Conservation (phyloP, 2,888 invertebrate genomes). For the Microplitis manilae region DNA sequence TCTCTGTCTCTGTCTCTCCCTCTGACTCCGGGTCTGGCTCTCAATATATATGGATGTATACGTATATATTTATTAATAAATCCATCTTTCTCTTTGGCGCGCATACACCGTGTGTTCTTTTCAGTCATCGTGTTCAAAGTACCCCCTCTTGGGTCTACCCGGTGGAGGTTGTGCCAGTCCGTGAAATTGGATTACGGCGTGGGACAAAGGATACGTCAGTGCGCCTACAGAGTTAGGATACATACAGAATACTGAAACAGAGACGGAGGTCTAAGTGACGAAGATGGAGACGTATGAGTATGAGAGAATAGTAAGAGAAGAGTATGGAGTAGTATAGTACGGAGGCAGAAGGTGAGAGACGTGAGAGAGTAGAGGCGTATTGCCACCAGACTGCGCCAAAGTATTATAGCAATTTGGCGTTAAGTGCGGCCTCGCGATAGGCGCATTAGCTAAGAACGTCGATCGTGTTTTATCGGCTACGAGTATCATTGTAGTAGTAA, state of each 20-base stretch:
- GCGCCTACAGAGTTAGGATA: constrained; percentile 43
- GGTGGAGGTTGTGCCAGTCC: constrained; percentile 36
- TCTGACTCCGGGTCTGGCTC: too few relatives aligned
- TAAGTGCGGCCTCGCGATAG: constrained; percentile 46
- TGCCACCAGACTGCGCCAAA: constrained; percentile 40
- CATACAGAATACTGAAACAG: constrained; percentile 29
- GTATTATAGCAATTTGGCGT: constrained; percentile 51
- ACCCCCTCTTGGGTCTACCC: constrained; percentile 13
- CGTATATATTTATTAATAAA: background rate
- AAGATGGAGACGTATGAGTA: background rate
- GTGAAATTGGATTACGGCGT: constrained; percentile 57
- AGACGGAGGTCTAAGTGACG: constrained; percentile 12
- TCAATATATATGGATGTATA: background rate
- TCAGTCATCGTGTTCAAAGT: constrained; percentile 36
- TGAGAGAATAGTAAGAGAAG: background rate
- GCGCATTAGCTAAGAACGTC: constrained; percentile 45
- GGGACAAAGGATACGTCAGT: constrained; percentile 59
- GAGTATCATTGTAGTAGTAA: too few relatives aligned
- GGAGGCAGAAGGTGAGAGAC: constrained; percentile 28
- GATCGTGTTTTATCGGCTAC: constrained; percentile 44
- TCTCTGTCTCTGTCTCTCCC: background rate
- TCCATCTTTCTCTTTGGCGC: background rate
- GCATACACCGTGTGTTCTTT: background rate
- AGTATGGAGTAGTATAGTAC: constrained; percentile 23
- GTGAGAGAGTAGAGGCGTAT: constrained; percentile 29